These are phyloP conservation scores for human (Homo sapiens) DNA, from an alignment of 2,113 vertebrate species.

Conservation along the genomic window GRCh38 chr15:67815001-67815500, in stretches of 20 bases:
- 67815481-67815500: background rate
- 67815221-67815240: background rate
- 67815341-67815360: background rate
- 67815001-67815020: background rate
- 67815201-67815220: background rate
- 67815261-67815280: background rate
- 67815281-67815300: background rate
- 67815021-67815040: background rate
- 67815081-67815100: background rate
- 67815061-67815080: background rate
- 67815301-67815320: background rate
- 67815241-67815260: background rate
- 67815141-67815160: background rate
- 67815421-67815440: background rate
- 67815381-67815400: background rate
- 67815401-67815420: background rate
- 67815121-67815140: too few species aligned
- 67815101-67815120: background rate
- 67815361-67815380: background rate
- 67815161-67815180: background rate
- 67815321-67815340: background rate
- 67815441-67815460: background rate
- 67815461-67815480: background rate
- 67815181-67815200: too few species aligned
- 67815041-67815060: background rate